These are phyloP conservation scores for Furnarius figulus DNA, from an alignment of 2,113 vertebrate species.

Conservation along the genomic window DNA sequence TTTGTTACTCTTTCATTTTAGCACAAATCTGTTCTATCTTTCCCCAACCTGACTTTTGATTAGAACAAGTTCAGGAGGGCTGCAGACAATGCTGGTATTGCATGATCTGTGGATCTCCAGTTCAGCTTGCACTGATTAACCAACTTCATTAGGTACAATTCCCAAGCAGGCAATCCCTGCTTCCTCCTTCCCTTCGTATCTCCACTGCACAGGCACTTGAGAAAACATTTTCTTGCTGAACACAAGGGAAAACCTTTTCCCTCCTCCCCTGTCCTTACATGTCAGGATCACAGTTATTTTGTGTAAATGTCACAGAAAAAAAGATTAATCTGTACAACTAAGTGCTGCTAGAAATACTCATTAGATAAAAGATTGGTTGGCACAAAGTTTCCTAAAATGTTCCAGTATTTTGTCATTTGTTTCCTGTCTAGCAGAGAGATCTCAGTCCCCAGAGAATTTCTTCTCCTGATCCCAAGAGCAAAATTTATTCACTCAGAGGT, in stretches of 20 bases:
- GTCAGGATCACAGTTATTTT: background rate
- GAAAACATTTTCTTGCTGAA: background rate
- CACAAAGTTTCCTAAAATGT: background rate
- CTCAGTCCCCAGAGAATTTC: background rate
- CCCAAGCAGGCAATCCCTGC: background rate
- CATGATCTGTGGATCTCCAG: background rate
- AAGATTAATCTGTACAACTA: background rate
- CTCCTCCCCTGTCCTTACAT: background rate
- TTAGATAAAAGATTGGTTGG: background rate
- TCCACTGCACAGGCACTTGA: background rate
- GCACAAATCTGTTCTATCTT: conserved; percentile 15
- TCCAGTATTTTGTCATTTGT: background rate
- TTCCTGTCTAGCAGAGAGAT: background rate
- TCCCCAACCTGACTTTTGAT: background rate
- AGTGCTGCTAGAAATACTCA: background rate
- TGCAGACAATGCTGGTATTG: background rate
- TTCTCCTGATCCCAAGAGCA: background rate
- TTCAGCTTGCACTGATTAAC: background rate
- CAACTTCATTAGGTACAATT: background rate
- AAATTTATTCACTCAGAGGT: background rate
- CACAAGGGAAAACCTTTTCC: background rate
- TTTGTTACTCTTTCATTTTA: background rate
- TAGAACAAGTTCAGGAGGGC: background rate
- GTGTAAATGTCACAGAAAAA: background rate
- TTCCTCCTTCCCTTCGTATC: background rate